Evolutionary conservation across 2,797 vertebrate genomes (phyloP).

Genomic region (Coreius guichenoti): DNA sequence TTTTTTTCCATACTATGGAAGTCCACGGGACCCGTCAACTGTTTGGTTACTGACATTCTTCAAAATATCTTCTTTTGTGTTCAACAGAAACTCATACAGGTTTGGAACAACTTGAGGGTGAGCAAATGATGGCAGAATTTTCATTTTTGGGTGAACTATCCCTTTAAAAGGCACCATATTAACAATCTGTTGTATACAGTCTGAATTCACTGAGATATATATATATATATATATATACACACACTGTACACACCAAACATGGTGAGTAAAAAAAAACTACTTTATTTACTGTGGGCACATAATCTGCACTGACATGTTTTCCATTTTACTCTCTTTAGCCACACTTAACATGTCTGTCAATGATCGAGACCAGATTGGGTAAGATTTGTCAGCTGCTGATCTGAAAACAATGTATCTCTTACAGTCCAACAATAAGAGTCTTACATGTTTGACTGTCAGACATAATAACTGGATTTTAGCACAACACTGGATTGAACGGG

Average conservation of each 20-base stretch:
- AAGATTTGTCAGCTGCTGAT: background rate
- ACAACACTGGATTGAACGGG: background rate
- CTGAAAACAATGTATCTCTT: constrained; percentile 7
- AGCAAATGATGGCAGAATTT: background rate
- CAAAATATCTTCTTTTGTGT: background rate
- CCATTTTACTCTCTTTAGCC: background rate
- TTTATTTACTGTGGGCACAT: background rate
- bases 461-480: background rate
- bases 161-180: constrained; percentile 15
- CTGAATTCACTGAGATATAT: background rate
- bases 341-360: constrained; percentile 5
- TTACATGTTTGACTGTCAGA: background rate
- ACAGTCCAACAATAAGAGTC: background rate
- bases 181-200: background rate
- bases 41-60: too few relatives aligned
- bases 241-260: too few relatives aligned
- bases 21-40: too few relatives aligned
- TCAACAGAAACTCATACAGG: too few relatives aligned
- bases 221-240: too few relatives aligned
- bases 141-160: background rate
- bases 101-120: background rate
- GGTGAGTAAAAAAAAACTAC: background rate
- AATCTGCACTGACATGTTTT: background rate
- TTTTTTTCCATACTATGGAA: too few relatives aligned
- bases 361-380: background rate